These are phyloP conservation scores for Lota lota DNA, from an alignment of 2,113 vertebrate species.

Conservation along the genomic window DNA sequence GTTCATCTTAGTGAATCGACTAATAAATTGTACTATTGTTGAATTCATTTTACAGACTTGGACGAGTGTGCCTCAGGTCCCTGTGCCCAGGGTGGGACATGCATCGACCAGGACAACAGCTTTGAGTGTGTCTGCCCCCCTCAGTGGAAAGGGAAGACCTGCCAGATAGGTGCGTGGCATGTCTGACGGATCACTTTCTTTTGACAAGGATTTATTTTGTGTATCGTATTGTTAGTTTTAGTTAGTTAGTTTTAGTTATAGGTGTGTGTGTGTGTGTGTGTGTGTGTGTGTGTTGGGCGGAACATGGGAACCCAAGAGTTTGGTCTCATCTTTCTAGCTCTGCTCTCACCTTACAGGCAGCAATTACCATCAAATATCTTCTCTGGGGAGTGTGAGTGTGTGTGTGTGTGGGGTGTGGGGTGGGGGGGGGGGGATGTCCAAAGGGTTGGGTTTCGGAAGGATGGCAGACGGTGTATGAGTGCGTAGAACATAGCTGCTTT, in stretches of 20 bases:
- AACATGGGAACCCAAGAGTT: constrained; percentile 50
- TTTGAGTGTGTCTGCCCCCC: constrained; percentile 92
- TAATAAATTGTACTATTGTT: too few species aligned
- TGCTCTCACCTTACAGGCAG: constrained; percentile 62
- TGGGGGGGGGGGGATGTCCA: neutral
- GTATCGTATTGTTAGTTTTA: neutral
- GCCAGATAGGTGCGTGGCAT: constrained; percentile 85
- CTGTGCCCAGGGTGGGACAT: constrained; percentile 89
- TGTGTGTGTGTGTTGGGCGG: constrained; percentile 20
- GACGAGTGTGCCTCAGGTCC: constrained; percentile 88
- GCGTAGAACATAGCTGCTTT: constrained; percentile 28
- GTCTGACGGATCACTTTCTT: neutral
- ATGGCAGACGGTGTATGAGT: constrained; percentile 33
- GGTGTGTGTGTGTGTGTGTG: constrained; percentile 1
- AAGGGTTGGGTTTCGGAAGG: constrained; percentile 31
- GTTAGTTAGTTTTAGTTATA: too few species aligned
- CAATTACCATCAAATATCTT: constrained; percentile 58
- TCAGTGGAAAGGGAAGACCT: constrained; percentile 92
- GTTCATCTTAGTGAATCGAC: too few species aligned
- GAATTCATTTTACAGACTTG: constrained; percentile 71
- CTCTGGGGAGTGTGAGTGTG: constrained; percentile 26
- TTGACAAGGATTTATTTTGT: too few species aligned
- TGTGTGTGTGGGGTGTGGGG: constrained; percentile 25
- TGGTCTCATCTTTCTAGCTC: constrained; percentile 57
- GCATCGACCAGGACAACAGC: constrained; percentile 84